phyloP scores from a whole-genome alignment of 1,140 invertebrate genomes.

The Macrocentrus cingulum region DNA sequence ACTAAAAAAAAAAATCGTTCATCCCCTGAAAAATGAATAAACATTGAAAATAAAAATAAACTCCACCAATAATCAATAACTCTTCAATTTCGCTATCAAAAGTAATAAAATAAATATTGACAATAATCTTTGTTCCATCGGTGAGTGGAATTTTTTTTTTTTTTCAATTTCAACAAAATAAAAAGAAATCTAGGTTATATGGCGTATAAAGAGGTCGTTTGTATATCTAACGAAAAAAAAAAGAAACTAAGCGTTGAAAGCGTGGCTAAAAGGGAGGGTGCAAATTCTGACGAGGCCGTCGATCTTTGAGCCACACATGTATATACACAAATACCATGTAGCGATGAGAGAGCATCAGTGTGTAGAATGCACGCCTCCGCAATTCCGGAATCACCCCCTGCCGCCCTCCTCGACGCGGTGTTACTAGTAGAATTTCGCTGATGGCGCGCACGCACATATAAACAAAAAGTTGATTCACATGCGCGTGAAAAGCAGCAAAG shows the following conservation, averaged over 20 bases:
- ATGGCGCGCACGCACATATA: not conserved
- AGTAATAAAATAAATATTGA: no score
- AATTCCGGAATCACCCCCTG: constrained; percentile 9
- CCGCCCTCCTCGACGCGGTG: not conserved
- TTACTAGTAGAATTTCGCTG: not conserved
- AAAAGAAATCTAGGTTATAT: no score
- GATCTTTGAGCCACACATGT: constrained; percentile 8
- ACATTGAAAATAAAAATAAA: no score
- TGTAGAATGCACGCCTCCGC: constrained; percentile 17
- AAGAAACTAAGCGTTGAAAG: not conserved
- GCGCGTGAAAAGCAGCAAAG: no score
- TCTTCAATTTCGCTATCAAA: no score
- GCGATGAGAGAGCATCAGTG: not conserved
- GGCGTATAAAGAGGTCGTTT: not conserved
- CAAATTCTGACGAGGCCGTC: not conserved
- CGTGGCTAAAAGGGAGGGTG: not conserved
- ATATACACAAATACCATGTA: not conserved
- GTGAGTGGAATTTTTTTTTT: no score
- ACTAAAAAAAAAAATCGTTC: no score
- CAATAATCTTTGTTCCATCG: no score
- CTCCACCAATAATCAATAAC: no score
- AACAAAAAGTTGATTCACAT: no score
- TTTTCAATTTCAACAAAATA: no score
- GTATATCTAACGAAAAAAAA: not conserved
- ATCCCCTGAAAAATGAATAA: no score